Base-by-base conservation (phyloP, 2,113 vertebrate species). In the Boulengeromyrus knoepffleri region DNA sequence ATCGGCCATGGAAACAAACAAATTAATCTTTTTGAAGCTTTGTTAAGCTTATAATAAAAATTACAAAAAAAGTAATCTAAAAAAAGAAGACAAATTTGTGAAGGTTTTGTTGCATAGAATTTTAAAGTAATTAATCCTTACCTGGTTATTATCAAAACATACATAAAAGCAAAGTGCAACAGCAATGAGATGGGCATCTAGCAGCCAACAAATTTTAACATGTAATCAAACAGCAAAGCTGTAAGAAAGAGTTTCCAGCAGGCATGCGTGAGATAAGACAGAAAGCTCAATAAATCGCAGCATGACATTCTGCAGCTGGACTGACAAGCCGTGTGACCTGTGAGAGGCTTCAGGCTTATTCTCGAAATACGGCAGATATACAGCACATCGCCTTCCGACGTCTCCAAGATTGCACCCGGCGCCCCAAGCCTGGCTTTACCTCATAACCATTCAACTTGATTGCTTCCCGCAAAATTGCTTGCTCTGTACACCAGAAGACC, bases 361-460 rank as follows among this genome's bases (percentile, higher is more conserved):
- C 21, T 45, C 31, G 21, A 47, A 85, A 85, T 84, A 21, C 39
- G 42, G 8, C 8, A 7, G 15, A 84, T 46, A 84, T 84, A 66
- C 62, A 27, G 8, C 62, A 31, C 62, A 13, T 47, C 9, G 21
- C 83, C 83, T 24, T 85, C 83, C 2, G 42, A 47, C 21, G 19
- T 3, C 42, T 84, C 80, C 21, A 46, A 46, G 80, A 84, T 10
- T 21, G 80, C 80, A 84, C 42, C 24, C 21, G 5, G 36, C 3
- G 21, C 42, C 83, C 42, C 45, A 1, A 17, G 19, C 21, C 42
- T 4, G 19, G 83, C 83, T 85, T 47, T 85, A 42, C 74, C 83
- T 85, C 83, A 85, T 85, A 85, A 85, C 83, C 83, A 85, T 85
- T 85, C 83, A 46, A 47, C 83, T 85, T 85, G 83, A 85, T 85